Conservation (phyloP, 1,140 invertebrate species). For the Oryctes rhinoceros region DNA sequence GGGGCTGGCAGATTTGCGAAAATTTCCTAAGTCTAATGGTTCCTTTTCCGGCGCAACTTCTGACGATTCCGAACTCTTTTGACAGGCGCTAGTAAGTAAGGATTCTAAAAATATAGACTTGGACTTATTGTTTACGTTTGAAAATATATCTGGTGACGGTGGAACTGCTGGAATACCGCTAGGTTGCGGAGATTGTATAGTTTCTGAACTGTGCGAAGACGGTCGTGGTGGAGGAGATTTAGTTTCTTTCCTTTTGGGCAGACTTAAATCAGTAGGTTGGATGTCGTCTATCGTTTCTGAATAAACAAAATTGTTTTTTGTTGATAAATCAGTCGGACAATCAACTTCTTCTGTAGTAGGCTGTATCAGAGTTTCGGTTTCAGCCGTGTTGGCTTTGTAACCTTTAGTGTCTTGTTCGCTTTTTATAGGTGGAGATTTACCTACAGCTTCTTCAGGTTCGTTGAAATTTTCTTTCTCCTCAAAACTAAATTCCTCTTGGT, state of each 20-base stretch:
- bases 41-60: constrained; percentile 68
- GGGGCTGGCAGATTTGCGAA: constrained; percentile 68
- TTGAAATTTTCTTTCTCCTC: constrained; percentile 37
- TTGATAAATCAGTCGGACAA: constrained; percentile 61
- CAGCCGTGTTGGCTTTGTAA: constrained; percentile 44
- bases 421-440: constrained; percentile 21
- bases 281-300: constrained; percentile 55
- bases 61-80: constrained; percentile 65
- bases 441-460: constrained; percentile 37
- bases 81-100: constrained; percentile 59
- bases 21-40: constrained; percentile 72
- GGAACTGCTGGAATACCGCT: constrained; percentile 71
- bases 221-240: constrained; percentile 63
- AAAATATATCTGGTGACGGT: constrained; percentile 68
- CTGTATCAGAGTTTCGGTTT: constrained; percentile 47
- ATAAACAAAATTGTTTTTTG: constrained; percentile 50
- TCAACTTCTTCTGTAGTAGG: constrained; percentile 58
- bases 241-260: constrained; percentile 57
- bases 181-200: constrained; percentile 72
- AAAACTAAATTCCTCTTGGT: background rate
- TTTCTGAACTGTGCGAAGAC: constrained; percentile 68
- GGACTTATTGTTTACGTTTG: constrained; percentile 62
- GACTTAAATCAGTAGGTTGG: constrained; percentile 58
- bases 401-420: constrained; percentile 42
- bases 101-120: constrained; percentile 68